phyloP scores from a whole-genome alignment of 2,113 vertebrate genomes.

The Catharus fuscescens region DNA sequence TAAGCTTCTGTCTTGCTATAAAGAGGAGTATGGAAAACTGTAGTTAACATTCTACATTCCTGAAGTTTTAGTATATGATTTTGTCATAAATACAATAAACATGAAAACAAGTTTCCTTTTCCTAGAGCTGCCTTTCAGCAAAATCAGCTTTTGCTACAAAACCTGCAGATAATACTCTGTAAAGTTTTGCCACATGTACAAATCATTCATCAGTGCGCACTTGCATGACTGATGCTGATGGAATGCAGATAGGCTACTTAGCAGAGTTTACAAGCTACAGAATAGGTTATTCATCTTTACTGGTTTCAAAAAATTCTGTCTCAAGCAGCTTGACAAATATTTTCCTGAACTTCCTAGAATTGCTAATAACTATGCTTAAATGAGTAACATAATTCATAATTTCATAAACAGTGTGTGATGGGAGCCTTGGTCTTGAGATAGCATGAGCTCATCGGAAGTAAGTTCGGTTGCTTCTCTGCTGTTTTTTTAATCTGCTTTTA shows the following conservation, averaged over 20 bases:
- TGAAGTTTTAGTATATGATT: not conserved
- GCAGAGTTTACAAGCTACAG: constrained; percentile 35
- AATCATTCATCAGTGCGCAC: constrained; percentile 37
- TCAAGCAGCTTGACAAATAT: constrained; percentile 24
- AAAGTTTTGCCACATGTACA: constrained; percentile 61
- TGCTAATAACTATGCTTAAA: constrained; percentile 20
- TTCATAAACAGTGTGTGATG: not conserved
- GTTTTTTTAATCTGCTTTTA: constrained; percentile 40
- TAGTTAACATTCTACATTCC: not conserved
- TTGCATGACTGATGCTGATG: constrained; percentile 61
- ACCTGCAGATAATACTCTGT: constrained; percentile 30
- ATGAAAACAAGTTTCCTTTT: constrained; percentile 32
- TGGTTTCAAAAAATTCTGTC: not conserved
- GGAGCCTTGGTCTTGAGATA: not conserved
- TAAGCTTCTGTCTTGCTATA: not conserved
- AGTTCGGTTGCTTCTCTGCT: not conserved
- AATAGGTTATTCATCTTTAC: constrained; percentile 26
- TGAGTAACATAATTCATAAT: constrained; percentile 4
- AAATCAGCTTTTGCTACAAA: constrained; percentile 22
- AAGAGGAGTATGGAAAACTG: not conserved
- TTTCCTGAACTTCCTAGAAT: constrained; percentile 31
- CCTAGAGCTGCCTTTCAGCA: constrained; percentile 16
- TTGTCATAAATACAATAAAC: constrained; percentile 14
- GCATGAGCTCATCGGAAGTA: not conserved
- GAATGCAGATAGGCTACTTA: constrained; percentile 60